Conservation (phyloP, 1,140 invertebrate genomes). For the Pissodes strobi region DNA sequence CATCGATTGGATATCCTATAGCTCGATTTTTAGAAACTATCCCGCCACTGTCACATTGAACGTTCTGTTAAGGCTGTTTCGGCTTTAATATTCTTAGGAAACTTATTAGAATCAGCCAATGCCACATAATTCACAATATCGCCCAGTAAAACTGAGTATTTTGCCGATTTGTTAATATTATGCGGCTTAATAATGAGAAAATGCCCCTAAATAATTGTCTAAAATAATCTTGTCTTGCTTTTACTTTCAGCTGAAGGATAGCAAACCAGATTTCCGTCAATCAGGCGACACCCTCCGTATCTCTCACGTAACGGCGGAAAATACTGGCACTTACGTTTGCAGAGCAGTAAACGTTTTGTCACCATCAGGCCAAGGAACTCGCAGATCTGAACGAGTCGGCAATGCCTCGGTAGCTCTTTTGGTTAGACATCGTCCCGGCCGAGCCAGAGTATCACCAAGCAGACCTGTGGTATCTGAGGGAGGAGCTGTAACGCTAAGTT, state of each 20-base stretch:
- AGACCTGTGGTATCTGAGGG: conserved; percentile 84
- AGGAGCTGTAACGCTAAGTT: conserved; percentile 80
- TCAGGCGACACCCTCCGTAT: conserved; percentile 75
- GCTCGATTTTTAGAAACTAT: no score
- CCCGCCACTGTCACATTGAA: no score
- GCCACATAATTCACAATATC: no score
- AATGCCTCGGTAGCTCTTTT: conserved; percentile 78
- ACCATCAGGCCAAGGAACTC: conserved; percentile 64
- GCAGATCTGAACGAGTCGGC: conserved; percentile 69
- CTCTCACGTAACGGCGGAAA: conserved; percentile 74
- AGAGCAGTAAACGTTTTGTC: conserved; percentile 80
- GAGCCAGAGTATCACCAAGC: conserved; percentile 79
- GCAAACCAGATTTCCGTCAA: conserved; percentile 80
- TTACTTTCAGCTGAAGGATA: conserved; percentile 66
- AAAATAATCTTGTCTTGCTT: no score
- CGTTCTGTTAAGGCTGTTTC: no score
- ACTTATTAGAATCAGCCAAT: no score
- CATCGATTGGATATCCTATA: no score
- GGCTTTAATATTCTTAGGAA: no score
- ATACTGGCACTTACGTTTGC: conserved; percentile 86
- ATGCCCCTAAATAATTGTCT: no score
- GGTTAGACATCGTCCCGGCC: conserved; percentile 86
- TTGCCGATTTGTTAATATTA: no score
- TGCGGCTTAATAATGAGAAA: no score
- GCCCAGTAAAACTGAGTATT: no score